Conservation (phyloP, 2,113 vertebrate species). For the Catharus bicknelli region DNA sequence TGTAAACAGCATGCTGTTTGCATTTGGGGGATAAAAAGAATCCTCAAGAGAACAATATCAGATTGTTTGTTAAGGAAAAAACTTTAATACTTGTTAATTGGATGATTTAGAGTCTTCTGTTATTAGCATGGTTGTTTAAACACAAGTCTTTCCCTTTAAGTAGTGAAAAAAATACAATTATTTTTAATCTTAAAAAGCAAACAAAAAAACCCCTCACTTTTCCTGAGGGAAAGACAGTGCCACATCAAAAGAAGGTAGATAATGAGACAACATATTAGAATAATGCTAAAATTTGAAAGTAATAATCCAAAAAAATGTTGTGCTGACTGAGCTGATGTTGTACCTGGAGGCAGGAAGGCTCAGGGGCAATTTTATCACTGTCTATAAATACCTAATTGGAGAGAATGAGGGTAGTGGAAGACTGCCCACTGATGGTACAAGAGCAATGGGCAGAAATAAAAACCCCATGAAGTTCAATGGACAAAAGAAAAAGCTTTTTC, state of each 20-base stretch:
- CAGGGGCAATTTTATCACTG: not conserved
- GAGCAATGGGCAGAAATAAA: not conserved
- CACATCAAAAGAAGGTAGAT: not conserved
- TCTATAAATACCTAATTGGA: not conserved
- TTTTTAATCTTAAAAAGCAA: not conserved
- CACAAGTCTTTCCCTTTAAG: not conserved
- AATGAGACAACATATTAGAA: not conserved
- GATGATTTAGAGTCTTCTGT: not conserved
- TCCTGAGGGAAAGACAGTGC: not conserved
- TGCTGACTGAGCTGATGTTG: not conserved
- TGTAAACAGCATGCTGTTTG: not conserved
- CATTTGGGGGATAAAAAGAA: not conserved
- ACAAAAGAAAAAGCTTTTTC: not conserved
- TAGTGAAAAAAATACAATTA: not conserved
- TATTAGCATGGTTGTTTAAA: not conserved
- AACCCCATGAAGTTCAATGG: not conserved
- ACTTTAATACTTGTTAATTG: slow-evolving; percentile 34
- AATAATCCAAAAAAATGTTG: not conserved
- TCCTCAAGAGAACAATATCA: not conserved
- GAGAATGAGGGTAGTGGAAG: not conserved
- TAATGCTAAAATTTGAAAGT: not conserved
- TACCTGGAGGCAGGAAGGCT: not conserved
- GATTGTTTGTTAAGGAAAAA: not conserved
- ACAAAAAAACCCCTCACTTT: rapidly evolving
- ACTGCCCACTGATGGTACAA: not conserved